Percentiles rank a stretch among this genome's conserved stretches.
These are phyloP conservation scores for Acipenser oxyrinchus DNA, from an alignment of 2,797 vertebrate genomes.

Conservation along the genomic window DNA sequence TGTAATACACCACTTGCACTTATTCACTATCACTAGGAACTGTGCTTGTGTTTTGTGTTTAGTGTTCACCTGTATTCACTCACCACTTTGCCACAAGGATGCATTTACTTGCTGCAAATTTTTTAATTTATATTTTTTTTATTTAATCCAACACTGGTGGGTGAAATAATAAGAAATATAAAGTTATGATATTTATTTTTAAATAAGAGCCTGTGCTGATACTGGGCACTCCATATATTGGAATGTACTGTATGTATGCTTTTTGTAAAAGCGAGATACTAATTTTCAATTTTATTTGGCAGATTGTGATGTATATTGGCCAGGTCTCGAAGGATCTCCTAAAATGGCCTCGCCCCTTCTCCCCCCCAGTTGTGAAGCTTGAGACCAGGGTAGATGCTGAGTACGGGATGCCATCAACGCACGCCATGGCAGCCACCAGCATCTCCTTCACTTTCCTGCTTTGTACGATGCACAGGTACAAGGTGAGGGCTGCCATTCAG, in stretches of 20 bases:
- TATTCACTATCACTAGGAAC: too few species aligned
- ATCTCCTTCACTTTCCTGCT: constrained; percentile 82
- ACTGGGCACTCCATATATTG: too few species aligned
- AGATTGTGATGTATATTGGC: constrained; percentile 93
- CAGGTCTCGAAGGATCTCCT: constrained; percentile 87
- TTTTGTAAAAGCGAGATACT: too few species aligned
- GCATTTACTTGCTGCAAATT: background rate
- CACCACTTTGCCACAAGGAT: too few species aligned
- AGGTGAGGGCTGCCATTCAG: constrained; percentile 52
- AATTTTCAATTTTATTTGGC: constrained; percentile 17
- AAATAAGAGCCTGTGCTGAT: too few species aligned
- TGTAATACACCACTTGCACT: too few species aligned
- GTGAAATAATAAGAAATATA: background rate
- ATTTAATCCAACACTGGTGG: background rate
- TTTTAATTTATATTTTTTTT: background rate
- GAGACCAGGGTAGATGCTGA: constrained; percentile 72
- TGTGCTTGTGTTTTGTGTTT: too few species aligned
- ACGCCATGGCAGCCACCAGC: constrained; percentile 85
- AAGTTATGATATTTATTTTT: background rate
- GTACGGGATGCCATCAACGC: constrained; percentile 93
- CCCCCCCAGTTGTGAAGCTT: constrained; percentile 84
- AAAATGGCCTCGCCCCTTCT: constrained; percentile 81
- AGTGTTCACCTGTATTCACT: too few species aligned
- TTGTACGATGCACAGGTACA: constrained; percentile 67
- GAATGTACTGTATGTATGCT: too few species aligned